These are phyloP conservation scores for Drosophila helvetica DNA, from an alignment of 2,888 invertebrate genomes.

Conservation along the genomic window DNA sequence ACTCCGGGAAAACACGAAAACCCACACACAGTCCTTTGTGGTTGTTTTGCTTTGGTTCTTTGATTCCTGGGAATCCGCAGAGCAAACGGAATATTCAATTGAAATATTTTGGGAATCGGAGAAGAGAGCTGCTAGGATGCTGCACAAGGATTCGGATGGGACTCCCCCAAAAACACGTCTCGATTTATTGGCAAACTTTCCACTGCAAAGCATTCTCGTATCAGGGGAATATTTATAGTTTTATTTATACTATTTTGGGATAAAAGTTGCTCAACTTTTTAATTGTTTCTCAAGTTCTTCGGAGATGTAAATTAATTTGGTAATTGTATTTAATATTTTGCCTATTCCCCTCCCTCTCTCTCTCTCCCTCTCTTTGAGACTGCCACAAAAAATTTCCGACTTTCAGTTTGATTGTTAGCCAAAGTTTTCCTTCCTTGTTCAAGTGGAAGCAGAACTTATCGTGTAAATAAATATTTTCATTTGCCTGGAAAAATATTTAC, in stretches of 20 bases:
- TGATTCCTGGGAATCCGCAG: conserved; percentile 6
- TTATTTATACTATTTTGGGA: not conserved
- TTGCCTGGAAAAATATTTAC: conserved; percentile 10
- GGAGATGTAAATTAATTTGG: conserved; percentile 35
- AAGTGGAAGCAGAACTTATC: conserved; percentile 6
- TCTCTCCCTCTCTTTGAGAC: conserved; percentile 4
- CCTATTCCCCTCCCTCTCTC: not conserved
- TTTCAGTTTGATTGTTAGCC: conserved; percentile 26
- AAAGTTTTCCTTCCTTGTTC: conserved; percentile 29
- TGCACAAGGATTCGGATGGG: conserved; percentile 14
- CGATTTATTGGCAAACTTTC: conserved; percentile 42
- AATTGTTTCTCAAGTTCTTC: conserved; percentile 30
- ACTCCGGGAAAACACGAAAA: conserved; percentile 18
- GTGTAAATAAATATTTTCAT: conserved; percentile 22
- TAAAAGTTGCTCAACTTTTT: conserved; percentile 33
- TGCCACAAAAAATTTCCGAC: conserved; percentile 29
- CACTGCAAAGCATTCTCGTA: not conserved
- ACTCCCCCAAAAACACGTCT: conserved; percentile 11
- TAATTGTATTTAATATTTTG: conserved; percentile 42
- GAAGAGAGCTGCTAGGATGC: conserved; percentile 2
- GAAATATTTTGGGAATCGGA: conserved; percentile 15
- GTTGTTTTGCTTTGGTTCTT: conserved; percentile 1
- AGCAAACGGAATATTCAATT: conserved; percentile 34
- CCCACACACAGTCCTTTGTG: conserved; percentile 35
- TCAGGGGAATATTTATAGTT: conserved; percentile 4